phyloP scores from a whole-genome alignment of 1,140 invertebrate genomes.

The Drosophila sp. region DNA sequence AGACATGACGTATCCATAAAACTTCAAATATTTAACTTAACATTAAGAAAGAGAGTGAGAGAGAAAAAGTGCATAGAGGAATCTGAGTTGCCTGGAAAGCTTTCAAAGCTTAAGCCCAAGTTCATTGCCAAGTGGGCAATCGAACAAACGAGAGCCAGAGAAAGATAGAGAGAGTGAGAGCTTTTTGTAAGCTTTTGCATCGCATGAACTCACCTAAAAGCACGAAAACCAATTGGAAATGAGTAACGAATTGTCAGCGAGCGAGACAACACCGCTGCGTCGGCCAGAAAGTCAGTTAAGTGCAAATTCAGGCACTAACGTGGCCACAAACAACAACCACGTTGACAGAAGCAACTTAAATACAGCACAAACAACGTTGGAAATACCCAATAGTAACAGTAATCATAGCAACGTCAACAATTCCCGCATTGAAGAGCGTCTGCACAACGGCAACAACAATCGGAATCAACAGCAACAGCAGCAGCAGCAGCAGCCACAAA shows the following conservation, averaged over 20 bases:
- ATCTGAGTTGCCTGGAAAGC: constrained; percentile 17
- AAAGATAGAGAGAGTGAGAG: constrained; percentile 43
- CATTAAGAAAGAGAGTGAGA: constrained; percentile 4
- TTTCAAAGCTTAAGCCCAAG: constrained; percentile 53
- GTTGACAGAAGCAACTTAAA: constrained; percentile 25
- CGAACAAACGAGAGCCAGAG: constrained; percentile 17
- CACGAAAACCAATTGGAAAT: constrained; percentile 56
- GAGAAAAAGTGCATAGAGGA: constrained; percentile 11
- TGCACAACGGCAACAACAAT: constrained; percentile 31
- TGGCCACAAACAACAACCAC: constrained; percentile 52
- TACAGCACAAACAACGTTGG: constrained; percentile 12
- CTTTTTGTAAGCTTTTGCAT: constrained; percentile 55
- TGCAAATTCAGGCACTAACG: constrained; percentile 51
- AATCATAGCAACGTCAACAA: constrained; percentile 27
- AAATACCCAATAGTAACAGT: constrained; percentile 28
- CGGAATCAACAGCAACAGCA: constrained; percentile 18
- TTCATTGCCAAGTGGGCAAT: constrained; percentile 60
- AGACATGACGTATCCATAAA: constrained; percentile 11
- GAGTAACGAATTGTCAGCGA: constrained; percentile 77
- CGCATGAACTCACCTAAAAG: constrained; percentile 38
- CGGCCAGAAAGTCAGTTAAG: constrained; percentile 52
- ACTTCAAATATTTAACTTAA: constrained; percentile 36
- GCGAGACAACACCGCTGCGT: constrained; percentile 78
- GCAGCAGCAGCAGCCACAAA: constrained; percentile 35
- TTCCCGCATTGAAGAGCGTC: constrained; percentile 52